Evolutionary conservation across 2,888 invertebrate genomes (phyloP).

Genomic region (Acrobasis suavella): DNA sequence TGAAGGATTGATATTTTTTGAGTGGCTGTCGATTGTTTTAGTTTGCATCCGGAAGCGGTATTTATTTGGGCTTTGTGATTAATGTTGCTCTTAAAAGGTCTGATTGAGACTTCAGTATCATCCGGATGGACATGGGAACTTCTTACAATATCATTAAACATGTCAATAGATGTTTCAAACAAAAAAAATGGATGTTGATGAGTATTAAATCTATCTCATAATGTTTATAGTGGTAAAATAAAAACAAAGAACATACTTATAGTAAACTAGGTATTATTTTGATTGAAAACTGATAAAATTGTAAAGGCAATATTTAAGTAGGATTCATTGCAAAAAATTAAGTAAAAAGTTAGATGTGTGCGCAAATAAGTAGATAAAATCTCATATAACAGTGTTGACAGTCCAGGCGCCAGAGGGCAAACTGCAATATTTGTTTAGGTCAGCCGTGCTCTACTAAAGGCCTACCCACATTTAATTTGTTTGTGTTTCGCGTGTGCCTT

Average conservation of each 20-base stretch:
- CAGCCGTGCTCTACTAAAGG: slow-evolving; percentile 21
- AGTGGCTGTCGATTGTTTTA: slow-evolving; percentile 42
- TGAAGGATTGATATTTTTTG: slow-evolving; percentile 48
- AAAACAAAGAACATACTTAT: no score
- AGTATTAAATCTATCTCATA: neutral
- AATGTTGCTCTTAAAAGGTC: slow-evolving; percentile 42
- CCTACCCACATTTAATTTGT: slow-evolving; percentile 24
- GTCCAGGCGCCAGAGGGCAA: slow-evolving; percentile 71
- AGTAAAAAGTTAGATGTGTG: slow-evolving; percentile 17
- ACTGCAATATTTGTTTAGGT: slow-evolving; percentile 74
- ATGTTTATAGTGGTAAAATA: no score
- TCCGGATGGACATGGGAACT: slow-evolving; percentile 12
- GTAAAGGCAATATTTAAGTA: no score
- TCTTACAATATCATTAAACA: slow-evolving; percentile 2
- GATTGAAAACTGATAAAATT: no score
- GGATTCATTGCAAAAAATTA: neutral
- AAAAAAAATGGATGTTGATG: neutral
- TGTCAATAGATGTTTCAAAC: slow-evolving; percentile 1
- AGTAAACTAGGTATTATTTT: no score
- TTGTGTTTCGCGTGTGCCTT: slow-evolving; percentile 12
- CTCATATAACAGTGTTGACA: slow-evolving; percentile 52
- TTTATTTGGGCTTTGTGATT: slow-evolving; percentile 44
- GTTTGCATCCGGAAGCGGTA: slow-evolving; percentile 50
- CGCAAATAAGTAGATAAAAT: slow-evolving; percentile 37
- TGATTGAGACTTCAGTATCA: slow-evolving; percentile 38